These are phyloP conservation scores for Vanessa atalanta DNA, from an alignment of 1,140 invertebrate genomes.

Conservation along the genomic window DNA sequence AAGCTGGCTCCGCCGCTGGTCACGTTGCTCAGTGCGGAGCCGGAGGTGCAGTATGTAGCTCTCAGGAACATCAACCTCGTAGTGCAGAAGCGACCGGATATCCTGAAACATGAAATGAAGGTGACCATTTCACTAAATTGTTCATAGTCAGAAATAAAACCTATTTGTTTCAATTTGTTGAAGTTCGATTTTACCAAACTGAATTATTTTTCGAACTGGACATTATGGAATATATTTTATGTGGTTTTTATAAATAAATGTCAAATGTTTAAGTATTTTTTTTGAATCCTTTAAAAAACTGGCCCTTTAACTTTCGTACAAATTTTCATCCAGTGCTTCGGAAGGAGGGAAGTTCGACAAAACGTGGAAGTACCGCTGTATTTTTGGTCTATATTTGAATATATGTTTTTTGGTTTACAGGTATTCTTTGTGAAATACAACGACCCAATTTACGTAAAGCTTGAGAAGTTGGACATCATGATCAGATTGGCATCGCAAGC, in stretches of 20 bases:
- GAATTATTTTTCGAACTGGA: too few species aligned
- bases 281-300: too few species aligned
- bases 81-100: slow-evolving; percentile 99
- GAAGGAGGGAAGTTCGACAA: too few species aligned
- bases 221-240: too few species aligned
- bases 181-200: too few species aligned
- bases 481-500: slow-evolving; percentile 98
- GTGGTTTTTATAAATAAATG: too few species aligned
- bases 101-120: slow-evolving; percentile 99
- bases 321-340: too few species aligned
- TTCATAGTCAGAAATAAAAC: slow-evolving; percentile 55
- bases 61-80: slow-evolving; percentile 99
- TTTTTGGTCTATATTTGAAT: not conserved
- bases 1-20: slow-evolving; percentile 99
- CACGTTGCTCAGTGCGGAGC: slow-evolving; percentile 98
- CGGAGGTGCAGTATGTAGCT: slow-evolving; percentile 99
- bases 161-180: too few species aligned
- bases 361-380: too few species aligned
- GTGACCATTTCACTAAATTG: slow-evolving; percentile 74
- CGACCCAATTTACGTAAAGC: slow-evolving; percentile 99
- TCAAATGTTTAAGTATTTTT: too few species aligned
- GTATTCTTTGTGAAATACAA: slow-evolving; percentile 99
- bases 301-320: too few species aligned
- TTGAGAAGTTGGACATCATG: slow-evolving; percentile 99
- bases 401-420: slow-evolving; percentile 48